A percentile compares a stretch with the other conserved stretches of the same genome.
These are phyloP conservation scores for Heterochromis multidens DNA, from an alignment of 2,113 vertebrate species.

Conservation along the genomic window DNA sequence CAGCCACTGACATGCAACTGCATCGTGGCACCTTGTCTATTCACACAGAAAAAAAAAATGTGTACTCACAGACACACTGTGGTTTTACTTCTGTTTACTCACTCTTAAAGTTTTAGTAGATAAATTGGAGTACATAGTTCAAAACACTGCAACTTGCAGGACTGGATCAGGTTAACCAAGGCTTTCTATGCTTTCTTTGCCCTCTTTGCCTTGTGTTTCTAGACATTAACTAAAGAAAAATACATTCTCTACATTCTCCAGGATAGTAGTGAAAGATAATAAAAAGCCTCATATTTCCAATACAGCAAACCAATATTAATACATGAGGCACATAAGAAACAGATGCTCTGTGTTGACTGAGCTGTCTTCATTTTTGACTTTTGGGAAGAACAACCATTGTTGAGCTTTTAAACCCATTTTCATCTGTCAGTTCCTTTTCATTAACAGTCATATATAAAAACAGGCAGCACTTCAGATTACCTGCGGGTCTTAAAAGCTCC, in stretches of 20 bases:
- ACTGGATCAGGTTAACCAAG: neutral
- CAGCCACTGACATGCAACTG: neutral
- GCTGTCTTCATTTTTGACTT: neutral
- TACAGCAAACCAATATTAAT: neutral
- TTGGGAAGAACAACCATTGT: neutral
- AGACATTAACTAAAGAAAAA: neutral
- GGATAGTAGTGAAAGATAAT: accelerated
- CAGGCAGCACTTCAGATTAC: neutral
- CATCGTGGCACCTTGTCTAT: neutral
- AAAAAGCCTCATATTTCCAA: neutral
- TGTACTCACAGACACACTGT: neutral
- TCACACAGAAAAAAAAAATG: neutral
- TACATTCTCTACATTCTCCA: neutral
- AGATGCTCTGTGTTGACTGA: neutral
- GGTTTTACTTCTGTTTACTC: neutral
- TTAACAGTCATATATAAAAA: neutral
- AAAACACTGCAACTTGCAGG: neutral
- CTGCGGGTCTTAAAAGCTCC: neutral
- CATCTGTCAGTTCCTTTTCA: neutral
- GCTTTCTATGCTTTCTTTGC: neutral
- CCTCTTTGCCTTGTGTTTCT: neutral
- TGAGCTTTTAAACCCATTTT: neutral
- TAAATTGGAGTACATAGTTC: neutral
- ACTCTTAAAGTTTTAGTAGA: neutral
- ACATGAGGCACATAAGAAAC: neutral